Evolutionary conservation across 2,113 vertebrate genomes (phyloP).

Genomic region (Gobius niger): DNA sequence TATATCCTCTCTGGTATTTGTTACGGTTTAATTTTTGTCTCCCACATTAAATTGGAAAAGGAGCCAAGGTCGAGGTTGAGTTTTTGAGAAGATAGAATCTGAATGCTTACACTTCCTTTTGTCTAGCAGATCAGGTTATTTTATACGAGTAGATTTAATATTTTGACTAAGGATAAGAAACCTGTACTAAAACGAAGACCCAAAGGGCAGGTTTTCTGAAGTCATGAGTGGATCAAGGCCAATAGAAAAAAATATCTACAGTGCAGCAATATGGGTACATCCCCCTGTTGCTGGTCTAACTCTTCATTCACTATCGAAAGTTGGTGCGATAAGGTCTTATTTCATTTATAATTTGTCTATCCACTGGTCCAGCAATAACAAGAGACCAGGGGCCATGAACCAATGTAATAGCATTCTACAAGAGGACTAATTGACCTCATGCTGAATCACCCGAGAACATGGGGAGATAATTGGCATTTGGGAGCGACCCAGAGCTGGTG

Average conservation of each 20-base stretch:
- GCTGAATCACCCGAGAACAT: conserved; percentile 70
- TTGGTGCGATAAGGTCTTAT: not conserved
- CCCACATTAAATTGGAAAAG: not conserved
- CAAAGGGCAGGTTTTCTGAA: not conserved
- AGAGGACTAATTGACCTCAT: conserved; percentile 62
- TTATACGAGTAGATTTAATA: not conserved
- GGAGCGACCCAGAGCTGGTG: conserved; percentile 52
- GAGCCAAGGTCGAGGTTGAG: not conserved
- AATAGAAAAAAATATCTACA: not conserved
- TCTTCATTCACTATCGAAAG: not conserved
- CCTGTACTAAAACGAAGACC: not conserved
- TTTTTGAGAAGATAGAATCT: not conserved
- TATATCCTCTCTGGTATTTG: not conserved
- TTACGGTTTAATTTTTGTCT: not conserved
- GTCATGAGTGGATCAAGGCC: too few relatives aligned
- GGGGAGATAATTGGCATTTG: conserved; percentile 68
- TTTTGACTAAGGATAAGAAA: not conserved
- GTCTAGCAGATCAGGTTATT: not conserved
- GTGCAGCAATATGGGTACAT: too few relatives aligned
- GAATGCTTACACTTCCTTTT: not conserved
- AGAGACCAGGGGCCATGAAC: conserved; percentile 49
- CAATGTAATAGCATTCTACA: conserved; percentile 46
- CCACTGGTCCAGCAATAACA: conserved; percentile 35
- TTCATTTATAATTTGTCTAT: conserved; percentile 26
- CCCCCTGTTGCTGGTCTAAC: not conserved